phyloP scores from a whole-genome alignment of 2,888 invertebrate species.

The Phrixothrix hirtus region DNA sequence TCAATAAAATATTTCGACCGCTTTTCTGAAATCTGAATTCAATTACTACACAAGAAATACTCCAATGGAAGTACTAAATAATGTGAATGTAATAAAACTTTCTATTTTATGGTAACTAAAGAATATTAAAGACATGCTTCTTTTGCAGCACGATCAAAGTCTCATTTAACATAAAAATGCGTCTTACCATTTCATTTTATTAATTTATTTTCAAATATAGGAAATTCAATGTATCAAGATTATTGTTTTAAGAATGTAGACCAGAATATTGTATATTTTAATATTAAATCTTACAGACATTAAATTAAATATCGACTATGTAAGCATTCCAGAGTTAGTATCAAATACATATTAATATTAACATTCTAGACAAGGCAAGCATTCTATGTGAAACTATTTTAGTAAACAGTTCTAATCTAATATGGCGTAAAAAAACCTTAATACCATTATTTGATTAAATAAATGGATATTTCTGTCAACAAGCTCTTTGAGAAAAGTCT shows the following conservation, averaged over 20 bases:
- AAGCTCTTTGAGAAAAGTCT: too few species aligned
- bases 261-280: too few species aligned
- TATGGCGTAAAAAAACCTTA: too few species aligned
- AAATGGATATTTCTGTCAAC: too few species aligned
- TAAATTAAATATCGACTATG: too few species aligned
- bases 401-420: too few species aligned
- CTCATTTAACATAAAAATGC: slow-evolving; percentile 1
- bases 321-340: too few species aligned
- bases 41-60: slow-evolving; percentile 43
- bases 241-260: too few species aligned
- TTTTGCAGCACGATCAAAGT: slow-evolving; percentile 1
- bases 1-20: slow-evolving; percentile 50
- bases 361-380: too few species aligned
- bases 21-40: slow-evolving; percentile 46
- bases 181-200: background rate
- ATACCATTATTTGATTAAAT: too few species aligned
- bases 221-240: background rate
- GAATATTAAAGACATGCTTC: slow-evolving; percentile 17
- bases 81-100: slow-evolving; percentile 16
- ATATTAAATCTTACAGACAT: background rate
- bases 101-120: slow-evolving; percentile 11
- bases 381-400: too few species aligned
- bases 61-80: slow-evolving; percentile 29
- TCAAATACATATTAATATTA: too few species aligned
- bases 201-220: background rate